phyloP scores from a whole-genome alignment of 2,888 invertebrate genomes.

The Mylabris sibirica region DNA sequence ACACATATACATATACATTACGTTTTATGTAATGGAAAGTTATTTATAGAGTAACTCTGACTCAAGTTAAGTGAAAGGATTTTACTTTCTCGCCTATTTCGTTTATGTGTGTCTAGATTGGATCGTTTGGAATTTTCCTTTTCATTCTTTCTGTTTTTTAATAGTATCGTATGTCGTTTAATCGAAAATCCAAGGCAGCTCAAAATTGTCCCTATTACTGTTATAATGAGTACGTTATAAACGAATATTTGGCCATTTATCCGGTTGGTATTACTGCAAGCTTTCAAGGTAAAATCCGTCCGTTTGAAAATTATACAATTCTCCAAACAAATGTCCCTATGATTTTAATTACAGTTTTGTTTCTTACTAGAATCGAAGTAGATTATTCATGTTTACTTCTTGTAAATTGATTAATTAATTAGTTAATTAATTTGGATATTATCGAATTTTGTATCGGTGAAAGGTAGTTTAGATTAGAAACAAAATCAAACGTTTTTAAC shows the following conservation, averaged over 20 bases:
- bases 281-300: not conserved
- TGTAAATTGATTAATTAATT: not conserved
- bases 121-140: constrained; percentile 2
- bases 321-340: not conserved
- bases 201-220: not conserved
- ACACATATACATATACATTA: not conserved
- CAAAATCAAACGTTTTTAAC: not conserved
- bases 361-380: not conserved
- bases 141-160: not conserved
- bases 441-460: constrained; percentile 23
- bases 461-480: constrained; percentile 21
- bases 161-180: not conserved
- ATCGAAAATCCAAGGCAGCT: not conserved
- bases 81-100: constrained; percentile 26
- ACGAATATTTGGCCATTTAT: not conserved
- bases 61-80: constrained; percentile 30
- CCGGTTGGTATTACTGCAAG: not conserved
- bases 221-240: not conserved
- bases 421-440: not conserved
- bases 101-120: constrained; percentile 1
- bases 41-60: constrained; percentile 26
- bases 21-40: constrained; percentile 29
- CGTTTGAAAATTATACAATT: not conserved
- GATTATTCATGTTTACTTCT: not conserved
- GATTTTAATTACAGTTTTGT: not conserved